Evolutionary conservation across 2,113 vertebrate genomes (phyloP).

Genomic region (Scomber japonicus): DNA sequence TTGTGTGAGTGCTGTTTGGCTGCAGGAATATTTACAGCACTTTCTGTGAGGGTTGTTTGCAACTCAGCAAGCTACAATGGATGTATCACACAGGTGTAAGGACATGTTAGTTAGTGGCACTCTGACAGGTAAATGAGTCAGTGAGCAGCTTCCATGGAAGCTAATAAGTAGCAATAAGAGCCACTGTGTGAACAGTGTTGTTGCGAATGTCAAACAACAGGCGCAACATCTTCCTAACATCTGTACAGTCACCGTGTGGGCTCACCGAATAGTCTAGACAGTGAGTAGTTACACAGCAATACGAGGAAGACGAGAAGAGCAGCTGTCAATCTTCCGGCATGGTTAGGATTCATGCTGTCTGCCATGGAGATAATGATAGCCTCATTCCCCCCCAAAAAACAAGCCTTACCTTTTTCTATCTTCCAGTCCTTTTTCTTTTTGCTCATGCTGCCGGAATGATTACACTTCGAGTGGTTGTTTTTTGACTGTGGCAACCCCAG

Average conservation of each 20-base stretch:
- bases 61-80: slow-evolving; percentile 30
- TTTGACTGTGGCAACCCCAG: slow-evolving; percentile 89
- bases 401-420: slow-evolving; percentile 87
- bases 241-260: slow-evolving; percentile 35
- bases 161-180: slow-evolving; percentile 35
- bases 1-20: slow-evolving; percentile 14
- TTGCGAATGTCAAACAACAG: slow-evolving; percentile 55
- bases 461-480: slow-evolving; percentile 84
- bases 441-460: slow-evolving; percentile 87
- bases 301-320: slow-evolving; percentile 1
- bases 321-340: slow-evolving; percentile 52
- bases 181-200: slow-evolving; percentile 20
- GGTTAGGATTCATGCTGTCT: slow-evolving; percentile 63
- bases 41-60: slow-evolving; percentile 12
- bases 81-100: slow-evolving; percentile 62
- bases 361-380: slow-evolving; percentile 68
- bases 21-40: not conserved
- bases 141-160: slow-evolving; percentile 16
- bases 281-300: not conserved
- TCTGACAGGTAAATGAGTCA: slow-evolving; percentile 6
- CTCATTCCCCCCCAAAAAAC: slow-evolving; percentile 63
- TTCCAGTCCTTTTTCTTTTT: slow-evolving; percentile 91
- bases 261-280: not conserved
- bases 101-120: not conserved
- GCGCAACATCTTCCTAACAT: slow-evolving; percentile 63